Conservation (phyloP, 2,113 vertebrate species). For the Cephalopterus ornatus region DNA sequence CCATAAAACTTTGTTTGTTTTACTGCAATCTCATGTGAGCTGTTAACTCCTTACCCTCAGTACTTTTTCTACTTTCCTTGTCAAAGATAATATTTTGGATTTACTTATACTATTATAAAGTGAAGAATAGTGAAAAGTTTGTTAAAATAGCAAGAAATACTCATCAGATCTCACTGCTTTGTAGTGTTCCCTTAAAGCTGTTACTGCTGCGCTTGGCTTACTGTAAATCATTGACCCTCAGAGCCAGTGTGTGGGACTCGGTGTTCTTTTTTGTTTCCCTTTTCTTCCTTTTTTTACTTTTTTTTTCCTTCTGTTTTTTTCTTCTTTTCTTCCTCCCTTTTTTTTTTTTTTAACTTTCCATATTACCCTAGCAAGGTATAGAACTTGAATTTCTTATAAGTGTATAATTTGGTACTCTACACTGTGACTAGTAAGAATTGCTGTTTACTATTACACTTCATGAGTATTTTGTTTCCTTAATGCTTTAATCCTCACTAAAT, state of each 20-base stretch:
- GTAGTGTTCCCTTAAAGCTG: background rate
- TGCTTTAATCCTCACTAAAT: background rate
- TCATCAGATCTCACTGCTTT: background rate
- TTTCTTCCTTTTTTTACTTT: too few relatives aligned
- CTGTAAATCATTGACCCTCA: background rate
- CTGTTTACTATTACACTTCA: background rate
- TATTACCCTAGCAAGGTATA: background rate
- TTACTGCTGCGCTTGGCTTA: background rate
- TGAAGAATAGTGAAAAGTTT: background rate
- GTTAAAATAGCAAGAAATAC: background rate
- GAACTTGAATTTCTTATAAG: background rate
- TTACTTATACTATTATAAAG: background rate
- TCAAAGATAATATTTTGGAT: background rate
- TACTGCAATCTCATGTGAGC: background rate
- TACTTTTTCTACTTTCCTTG: background rate
- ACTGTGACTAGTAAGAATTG: background rate
- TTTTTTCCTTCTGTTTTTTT: background rate
- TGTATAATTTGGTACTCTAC: background rate
- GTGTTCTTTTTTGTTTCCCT: background rate
- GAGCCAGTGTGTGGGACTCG: background rate
- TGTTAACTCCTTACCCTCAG: background rate
- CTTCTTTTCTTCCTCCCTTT: background rate
- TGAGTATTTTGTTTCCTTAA: background rate
- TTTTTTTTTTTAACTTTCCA: background rate
- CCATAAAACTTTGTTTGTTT: background rate